A percentile compares a stretch with the other conserved stretches of the same genome.
phyloP scores from a whole-genome alignment of 2,888 invertebrate species.

The Drosophila neonasuta region DNA sequence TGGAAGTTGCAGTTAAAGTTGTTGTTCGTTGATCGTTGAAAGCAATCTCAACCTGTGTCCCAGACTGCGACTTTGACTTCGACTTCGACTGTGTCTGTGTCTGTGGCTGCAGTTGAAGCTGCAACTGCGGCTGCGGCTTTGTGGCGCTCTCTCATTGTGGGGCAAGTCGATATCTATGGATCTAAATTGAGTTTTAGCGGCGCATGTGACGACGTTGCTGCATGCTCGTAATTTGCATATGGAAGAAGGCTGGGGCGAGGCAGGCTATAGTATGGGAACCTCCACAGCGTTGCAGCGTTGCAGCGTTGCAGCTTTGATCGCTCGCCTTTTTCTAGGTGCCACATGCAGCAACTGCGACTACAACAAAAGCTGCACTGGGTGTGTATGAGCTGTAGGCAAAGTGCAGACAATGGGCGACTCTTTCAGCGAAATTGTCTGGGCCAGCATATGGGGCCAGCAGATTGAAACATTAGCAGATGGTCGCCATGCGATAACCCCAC shows the following conservation, averaged over 20 bases:
- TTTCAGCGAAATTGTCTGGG: conserved; percentile 56
- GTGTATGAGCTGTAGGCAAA: conserved; percentile 72
- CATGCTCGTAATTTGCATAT: conserved; percentile 78
- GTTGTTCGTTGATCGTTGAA: conserved; percentile 23
- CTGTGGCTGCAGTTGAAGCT: not conserved
- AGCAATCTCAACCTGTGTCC: conserved; percentile 55
- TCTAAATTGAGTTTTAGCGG: conserved; percentile 79
- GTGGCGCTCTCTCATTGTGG: conserved; percentile 49
- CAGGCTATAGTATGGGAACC: conserved; percentile 68
- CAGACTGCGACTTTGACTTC: conserved; percentile 6
- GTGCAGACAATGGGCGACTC: conserved; percentile 68
- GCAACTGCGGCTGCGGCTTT: conserved; percentile 20
- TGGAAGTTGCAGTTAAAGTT: conserved; percentile 7
- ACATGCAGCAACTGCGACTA: conserved; percentile 45
- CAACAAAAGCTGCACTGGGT: conserved; percentile 55
- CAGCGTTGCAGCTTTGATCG: conserved; percentile 16
- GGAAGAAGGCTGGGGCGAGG: conserved; percentile 63
- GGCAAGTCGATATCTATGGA: conserved; percentile 66
- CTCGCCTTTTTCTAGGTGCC: conserved; percentile 54
- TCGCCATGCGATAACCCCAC: conserved; percentile 75
- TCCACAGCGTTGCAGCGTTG: conserved; percentile 74
- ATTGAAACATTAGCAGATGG: conserved; percentile 82
- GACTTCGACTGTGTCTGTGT: conserved; percentile 2
- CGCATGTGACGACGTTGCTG: conserved; percentile 67
- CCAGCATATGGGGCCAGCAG: conserved; percentile 72